Percentiles rank a stretch among this genome's conserved stretches.
These are phyloP conservation scores for Morelia viridis DNA, from an alignment of 2,797 vertebrate genomes.

Conservation along the genomic window DNA sequence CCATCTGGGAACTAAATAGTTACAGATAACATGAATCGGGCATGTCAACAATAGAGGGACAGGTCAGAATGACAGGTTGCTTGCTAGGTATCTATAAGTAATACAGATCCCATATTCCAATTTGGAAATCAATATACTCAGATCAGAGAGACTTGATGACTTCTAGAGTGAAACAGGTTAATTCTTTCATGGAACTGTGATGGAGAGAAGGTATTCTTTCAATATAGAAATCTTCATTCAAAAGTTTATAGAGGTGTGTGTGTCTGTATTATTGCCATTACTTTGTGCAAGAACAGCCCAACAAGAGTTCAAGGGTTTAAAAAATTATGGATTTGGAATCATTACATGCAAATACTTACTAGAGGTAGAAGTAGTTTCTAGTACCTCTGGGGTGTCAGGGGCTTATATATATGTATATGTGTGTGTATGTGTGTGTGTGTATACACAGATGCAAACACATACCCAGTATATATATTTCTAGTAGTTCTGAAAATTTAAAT, in stretches of 20 bases:
- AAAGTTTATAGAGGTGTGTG: neutral
- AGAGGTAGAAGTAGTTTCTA: neutral
- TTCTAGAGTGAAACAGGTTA: slow-evolving; percentile 35
- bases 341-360: neutral
- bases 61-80: accelerated
- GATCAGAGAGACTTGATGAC: neutral
- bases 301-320: neutral
- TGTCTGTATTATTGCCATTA: slow-evolving; percentile 18
- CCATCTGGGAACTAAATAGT: neutral
- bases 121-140: neutral
- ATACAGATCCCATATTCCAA: neutral
- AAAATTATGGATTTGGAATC: neutral
- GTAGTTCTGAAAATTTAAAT: neutral
- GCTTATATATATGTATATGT: neutral
- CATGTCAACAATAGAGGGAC: neutral
- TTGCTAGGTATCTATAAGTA: neutral
- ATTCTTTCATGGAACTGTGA: neutral
- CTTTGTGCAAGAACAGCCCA: neutral
- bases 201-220: neutral
- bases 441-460: neutral
- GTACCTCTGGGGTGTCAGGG: neutral
- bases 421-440: too few relatives aligned
- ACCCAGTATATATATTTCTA: neutral
- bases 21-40: slow-evolving; percentile 18
- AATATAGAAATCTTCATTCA: neutral